Conservation (phyloP, 2,888 invertebrate genomes). For the Pharmacophagus antenor region DNA sequence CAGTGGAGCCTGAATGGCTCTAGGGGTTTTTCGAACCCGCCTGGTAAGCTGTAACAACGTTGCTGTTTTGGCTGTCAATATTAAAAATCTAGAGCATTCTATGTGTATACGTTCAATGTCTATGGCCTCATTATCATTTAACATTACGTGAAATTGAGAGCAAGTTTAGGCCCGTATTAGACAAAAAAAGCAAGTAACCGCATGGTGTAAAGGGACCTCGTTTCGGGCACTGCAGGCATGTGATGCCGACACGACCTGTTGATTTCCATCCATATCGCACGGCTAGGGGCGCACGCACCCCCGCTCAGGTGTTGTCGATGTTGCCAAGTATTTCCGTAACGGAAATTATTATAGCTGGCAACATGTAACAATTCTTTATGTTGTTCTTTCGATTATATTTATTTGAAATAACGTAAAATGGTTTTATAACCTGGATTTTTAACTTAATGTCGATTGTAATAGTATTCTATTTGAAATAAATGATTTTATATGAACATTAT, state of each 20-base stretch:
- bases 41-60: too few species aligned
- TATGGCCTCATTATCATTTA: too few species aligned
- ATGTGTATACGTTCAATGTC: too few species aligned
- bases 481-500: too few species aligned
- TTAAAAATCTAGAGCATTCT: too few species aligned
- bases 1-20: too few species aligned
- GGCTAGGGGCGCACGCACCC: constrained; percentile 44
- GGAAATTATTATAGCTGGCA: constrained; percentile 36
- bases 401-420: not conserved
- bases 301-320: constrained; percentile 31
- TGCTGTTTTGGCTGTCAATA: too few species aligned
- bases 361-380: constrained; percentile 3
- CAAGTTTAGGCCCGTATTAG: too few species aligned
- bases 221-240: constrained; percentile 43
- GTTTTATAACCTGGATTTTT: not conserved
- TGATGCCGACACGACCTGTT: constrained; percentile 62
- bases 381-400: constrained; percentile 1
- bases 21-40: too few species aligned
- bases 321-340: constrained; percentile 25
- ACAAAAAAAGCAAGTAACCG: constrained; percentile 30
- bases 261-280: constrained; percentile 59
- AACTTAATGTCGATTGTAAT: not conserved
- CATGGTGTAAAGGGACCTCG: constrained; percentile 44
- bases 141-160: too few species aligned
- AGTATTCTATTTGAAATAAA: not conserved